Base-by-base conservation (phyloP, 2,888 invertebrate species). In the Liodrosophila aerea region DNA sequence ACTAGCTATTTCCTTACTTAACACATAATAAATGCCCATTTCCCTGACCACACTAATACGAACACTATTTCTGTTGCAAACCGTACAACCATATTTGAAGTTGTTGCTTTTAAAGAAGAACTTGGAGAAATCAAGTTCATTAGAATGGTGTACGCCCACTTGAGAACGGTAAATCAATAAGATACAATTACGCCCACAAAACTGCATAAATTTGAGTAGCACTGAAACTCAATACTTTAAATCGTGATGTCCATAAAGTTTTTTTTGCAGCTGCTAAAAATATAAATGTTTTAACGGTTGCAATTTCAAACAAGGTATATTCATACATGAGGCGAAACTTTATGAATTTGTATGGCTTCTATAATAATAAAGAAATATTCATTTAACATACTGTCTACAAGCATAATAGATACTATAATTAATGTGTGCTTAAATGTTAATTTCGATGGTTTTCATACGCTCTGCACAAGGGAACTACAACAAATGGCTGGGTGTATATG, bases 371-470 rank as follows among this genome's bases (percentile, higher is more conserved):
- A 58, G 37, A 36, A 29, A 52, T 51, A 53, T 61, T 61, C 69
- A 69, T 69, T 65, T 65, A 65, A 71, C 46, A 71, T 53, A 40
- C 57, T 71, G 69, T 65, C 61, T 71, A 61, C 66, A 53, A 69
- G 71, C 69, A 64, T 65, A 57, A 66, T 46, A 65, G 57, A 64
- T 65, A 68, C 50, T 57, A 62, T 52, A 57, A 58, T 57, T 31
- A 46, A 52, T 63, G 16, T 70, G 29, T 37, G 49, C 46, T 45
- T 18, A 41, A 39, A 51, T 52, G 46, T 46, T 45, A 44, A 44
- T 44, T 22, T 40, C 49, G 37, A 37, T 37, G 37, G 40, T 15
- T 53, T 22, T 22, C 22, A 22, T 22, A 5, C 22, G 5, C 46
- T 39, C 41, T 40, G 30, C 8, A 8, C 11, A 11, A 30, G 31